A percentile compares a stretch with the other conserved stretches of the same genome.
Evolutionary conservation across 2,888 invertebrate species (phyloP).

Genomic region (Hymenopus coronatus): DNA sequence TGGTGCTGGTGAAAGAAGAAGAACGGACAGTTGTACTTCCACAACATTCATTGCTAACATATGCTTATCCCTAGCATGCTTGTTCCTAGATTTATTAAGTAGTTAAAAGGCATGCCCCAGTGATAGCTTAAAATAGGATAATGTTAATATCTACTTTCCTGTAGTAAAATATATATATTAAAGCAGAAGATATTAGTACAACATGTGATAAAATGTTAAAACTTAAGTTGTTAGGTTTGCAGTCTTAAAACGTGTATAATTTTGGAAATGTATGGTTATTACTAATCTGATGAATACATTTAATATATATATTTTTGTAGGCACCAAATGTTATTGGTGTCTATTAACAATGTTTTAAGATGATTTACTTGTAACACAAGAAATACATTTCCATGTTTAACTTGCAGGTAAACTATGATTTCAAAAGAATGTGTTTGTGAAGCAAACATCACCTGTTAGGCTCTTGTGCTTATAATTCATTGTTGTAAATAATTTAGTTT

Average conservation of each 20-base stretch:
- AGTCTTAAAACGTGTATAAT: background rate
- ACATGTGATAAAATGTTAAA: background rate
- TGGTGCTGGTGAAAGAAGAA: background rate
- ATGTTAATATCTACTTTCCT: background rate
- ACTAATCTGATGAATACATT: background rate
- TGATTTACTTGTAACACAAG: no score
- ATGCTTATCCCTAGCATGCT: background rate
- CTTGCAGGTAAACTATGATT: background rate
- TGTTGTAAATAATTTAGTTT: no score
- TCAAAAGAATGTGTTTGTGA: no score
- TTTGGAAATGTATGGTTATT: background rate
- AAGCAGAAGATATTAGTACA: background rate
- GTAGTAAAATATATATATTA: background rate
- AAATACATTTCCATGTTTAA: background rate
- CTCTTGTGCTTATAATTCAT: no score
- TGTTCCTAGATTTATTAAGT: background rate
- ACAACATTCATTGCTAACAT: background rate
- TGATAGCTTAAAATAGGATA: background rate
- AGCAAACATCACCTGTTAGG: no score
- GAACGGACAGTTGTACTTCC: slow-evolving; percentile 26
- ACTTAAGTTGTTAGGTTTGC: background rate
- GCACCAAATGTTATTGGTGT: background rate
- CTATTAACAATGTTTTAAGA: background rate
- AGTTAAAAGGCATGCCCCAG: background rate
- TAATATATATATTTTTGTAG: background rate